These are phyloP conservation scores for Entomyzon cyanotis DNA, from an alignment of 2,113 vertebrate species.

Conservation along the genomic window DNA sequence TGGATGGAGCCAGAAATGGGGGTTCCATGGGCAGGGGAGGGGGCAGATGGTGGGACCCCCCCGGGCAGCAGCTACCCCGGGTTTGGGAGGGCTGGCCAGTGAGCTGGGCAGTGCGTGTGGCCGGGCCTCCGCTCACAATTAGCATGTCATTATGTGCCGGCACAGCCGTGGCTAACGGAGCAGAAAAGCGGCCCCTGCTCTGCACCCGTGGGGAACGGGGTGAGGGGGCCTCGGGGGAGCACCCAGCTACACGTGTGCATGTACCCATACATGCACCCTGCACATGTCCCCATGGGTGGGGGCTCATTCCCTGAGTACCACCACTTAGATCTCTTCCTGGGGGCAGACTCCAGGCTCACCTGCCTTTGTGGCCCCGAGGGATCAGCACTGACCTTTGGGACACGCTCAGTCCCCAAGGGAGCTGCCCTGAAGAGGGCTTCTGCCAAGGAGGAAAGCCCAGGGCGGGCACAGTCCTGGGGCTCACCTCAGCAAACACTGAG, in stretches of 20 bases:
- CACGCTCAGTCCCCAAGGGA: neutral
- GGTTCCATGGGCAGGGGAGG: neutral
- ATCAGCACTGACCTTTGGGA: rapidly evolving
- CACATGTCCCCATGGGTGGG: rapidly evolving
- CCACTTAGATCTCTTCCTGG: neutral
- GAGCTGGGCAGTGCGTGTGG: conserved; percentile 16
- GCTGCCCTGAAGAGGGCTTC: neutral
- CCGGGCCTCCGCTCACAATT: neutral
- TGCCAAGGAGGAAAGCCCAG: neutral
- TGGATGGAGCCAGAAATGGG: rapidly evolving
- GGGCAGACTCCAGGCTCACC: rapidly evolving
- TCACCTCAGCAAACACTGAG: neutral
- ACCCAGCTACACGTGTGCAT: neutral
- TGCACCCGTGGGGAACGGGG: neutral
- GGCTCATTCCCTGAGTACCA: rapidly evolving
- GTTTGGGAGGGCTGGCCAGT: neutral
- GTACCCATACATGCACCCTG: neutral
- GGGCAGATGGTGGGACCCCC: neutral
- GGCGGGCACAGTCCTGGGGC: neutral
- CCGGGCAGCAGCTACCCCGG: neutral
- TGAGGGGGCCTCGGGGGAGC: neutral
- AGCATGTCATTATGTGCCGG: conserved; percentile 60
- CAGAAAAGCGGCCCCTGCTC: conserved; percentile 28
- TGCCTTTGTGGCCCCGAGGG: too few relatives aligned
- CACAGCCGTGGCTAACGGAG: conserved; percentile 40